Conservation (phyloP, 2,113 vertebrate genomes). For the Gorsachius goisagi region DNA sequence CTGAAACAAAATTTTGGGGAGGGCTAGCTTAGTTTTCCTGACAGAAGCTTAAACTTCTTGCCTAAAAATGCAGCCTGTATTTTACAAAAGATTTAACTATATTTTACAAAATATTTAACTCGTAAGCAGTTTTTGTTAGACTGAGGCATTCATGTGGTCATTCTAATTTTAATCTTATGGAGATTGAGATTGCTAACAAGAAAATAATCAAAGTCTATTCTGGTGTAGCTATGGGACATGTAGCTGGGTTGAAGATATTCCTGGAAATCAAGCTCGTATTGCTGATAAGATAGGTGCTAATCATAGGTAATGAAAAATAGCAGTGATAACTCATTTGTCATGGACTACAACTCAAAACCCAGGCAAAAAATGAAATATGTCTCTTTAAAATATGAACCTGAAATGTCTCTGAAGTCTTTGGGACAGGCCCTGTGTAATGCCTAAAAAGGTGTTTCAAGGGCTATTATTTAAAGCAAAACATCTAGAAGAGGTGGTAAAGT, state of each 20-base stretch:
- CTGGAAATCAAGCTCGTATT: not conserved
- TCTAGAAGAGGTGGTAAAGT: not conserved
- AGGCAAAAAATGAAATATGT: not conserved
- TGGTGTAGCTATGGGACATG: not conserved
- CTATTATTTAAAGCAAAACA: not conserved
- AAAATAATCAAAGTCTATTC: not conserved
- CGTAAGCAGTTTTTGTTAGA: not conserved
- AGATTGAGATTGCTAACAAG: not conserved
- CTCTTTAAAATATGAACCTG: not conserved
- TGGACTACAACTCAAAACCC: not conserved
- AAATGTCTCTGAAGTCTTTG: not conserved
- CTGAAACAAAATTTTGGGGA: not conserved
- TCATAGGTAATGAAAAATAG: not conserved
- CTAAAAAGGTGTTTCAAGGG: not conserved
- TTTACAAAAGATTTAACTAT: not conserved
- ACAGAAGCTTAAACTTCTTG: not conserved
- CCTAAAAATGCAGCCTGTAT: not conserved
- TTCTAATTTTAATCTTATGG: not conserved
- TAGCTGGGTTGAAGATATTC: not conserved
- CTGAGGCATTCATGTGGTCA: not conserved
- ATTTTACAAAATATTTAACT: not conserved
- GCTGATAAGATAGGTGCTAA: not conserved
- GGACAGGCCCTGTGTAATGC: not conserved
- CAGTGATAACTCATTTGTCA: not conserved
- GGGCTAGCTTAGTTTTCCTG: not conserved